These are phyloP conservation scores for Aplodontia rufa DNA, from an alignment of 2,113 vertebrate species.

Conservation along the genomic window DNA sequence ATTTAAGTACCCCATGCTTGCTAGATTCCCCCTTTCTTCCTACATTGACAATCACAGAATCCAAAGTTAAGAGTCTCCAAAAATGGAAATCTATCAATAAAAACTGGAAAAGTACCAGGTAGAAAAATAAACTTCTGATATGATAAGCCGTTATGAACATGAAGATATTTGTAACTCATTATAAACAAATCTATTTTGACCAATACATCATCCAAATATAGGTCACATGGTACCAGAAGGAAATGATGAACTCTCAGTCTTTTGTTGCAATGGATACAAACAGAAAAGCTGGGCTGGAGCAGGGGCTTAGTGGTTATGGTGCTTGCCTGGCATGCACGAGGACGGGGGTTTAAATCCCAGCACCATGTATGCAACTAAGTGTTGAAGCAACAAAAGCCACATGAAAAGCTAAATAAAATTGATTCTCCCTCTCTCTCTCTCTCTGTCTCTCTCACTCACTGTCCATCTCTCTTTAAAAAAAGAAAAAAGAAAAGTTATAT, in stretches of 20 bases:
- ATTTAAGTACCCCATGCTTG: background rate
- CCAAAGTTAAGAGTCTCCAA: background rate
- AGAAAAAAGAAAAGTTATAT: conserved; percentile 36
- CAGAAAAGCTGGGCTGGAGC: no score
- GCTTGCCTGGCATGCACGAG: no score
- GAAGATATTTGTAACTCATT: background rate
- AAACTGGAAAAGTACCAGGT: background rate
- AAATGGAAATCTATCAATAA: background rate
- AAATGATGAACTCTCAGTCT: background rate
- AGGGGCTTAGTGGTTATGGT: no score
- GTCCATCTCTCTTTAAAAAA: no score
- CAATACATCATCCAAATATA: conserved; percentile 11
- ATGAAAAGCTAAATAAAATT: no score
- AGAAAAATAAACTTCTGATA: background rate
- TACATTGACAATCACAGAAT: background rate
- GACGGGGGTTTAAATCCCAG: no score
- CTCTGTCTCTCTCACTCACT: no score
- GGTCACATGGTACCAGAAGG: background rate
- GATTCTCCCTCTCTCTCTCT: no score
- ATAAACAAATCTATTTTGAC: background rate
- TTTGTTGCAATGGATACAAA: conserved; percentile 37
- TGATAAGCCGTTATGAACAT: background rate
- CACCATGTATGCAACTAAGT: no score
- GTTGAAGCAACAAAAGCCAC: no score
- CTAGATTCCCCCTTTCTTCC: background rate